Evolutionary conservation across 1,140 invertebrate species (phyloP), one percentile per base, ranked within the genome.

Genomic region (Aphelinus atriplicis): DNA sequence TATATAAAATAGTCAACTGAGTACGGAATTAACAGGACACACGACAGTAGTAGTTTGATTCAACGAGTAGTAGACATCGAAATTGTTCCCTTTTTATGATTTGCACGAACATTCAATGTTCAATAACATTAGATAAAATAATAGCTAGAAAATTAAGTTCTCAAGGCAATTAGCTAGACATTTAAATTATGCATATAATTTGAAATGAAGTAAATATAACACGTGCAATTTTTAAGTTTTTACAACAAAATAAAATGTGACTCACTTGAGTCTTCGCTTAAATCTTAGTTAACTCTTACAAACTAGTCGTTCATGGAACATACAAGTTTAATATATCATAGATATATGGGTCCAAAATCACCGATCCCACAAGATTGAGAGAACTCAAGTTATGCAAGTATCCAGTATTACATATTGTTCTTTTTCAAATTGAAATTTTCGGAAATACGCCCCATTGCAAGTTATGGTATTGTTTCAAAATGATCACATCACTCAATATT

Each of bases 261-360:
- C 85, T 79, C 87, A 87, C 83, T 72, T 84, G 82, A 86, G 83
- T 71, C 82, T 76, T 73, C 69, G 69, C 57, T 73, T 77, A 81
- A 79, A 68, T 55, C 57, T 57, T 78, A 76, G 63, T 76, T 77
- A 73, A 77, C 7, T 57, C 70, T 70, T 80, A 77, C 78, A 80
- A 77, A 78, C 80, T 85, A 85, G 83, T 91, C 90, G 94, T 96
- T 96, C 94, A 96, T 94, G 94, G 94, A 96, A 96, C 94, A 93
- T 96, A 95, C 94, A 88, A 88, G 88, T 90, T 89, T 91, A 92
- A 95, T 95, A 96, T 95, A 96, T 95, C 94, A 95, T 95, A 95
- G 94, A 95, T 96, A 96, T 96, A 95, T 95, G 93, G 94, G 94
- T 94, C 92, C 92, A 92, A 94, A 92, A 92, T 93, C 84, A 87